Percentiles rank a stretch among this genome's conserved stretches.
phyloP scores from a whole-genome alignment of 2,113 vertebrate species.

The Phalacrocorax brasilianus region DNA sequence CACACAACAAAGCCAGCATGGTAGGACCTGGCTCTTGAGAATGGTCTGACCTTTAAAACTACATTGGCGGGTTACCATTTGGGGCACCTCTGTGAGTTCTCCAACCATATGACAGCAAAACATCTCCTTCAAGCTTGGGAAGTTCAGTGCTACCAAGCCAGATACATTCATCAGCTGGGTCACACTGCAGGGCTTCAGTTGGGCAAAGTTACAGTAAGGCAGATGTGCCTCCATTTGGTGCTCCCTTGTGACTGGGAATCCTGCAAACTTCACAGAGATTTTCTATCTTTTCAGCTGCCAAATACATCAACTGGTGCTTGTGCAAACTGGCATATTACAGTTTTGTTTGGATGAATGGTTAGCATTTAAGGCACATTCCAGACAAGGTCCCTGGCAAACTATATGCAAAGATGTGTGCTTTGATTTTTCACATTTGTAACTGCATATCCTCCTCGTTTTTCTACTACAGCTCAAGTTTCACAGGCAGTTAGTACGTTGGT shows the following conservation, averaged over 20 bases:
- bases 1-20: neutral
- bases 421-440: neutral
- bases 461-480: neutral
- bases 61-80: neutral
- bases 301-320: neutral
- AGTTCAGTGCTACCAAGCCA: neutral
- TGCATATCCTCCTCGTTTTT: neutral
- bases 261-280: neutral
- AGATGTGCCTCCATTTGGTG: neutral
- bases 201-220: neutral
- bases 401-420: neutral
- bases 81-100: neutral
- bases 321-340: neutral
- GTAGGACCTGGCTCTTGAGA: neutral
- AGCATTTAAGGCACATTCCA: neutral
- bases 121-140: neutral
- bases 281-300: neutral
- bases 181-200: neutral
- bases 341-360: neutral
- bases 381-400: neutral
- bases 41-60: neutral
- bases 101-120: neutral
- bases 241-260: neutral
- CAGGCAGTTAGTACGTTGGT: neutral
- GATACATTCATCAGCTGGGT: neutral